These are phyloP conservation scores for Axinella damicornis DNA, from an alignment of 37 sponge, comb jelly and placozoan species.

Conservation along the genomic window DNA sequence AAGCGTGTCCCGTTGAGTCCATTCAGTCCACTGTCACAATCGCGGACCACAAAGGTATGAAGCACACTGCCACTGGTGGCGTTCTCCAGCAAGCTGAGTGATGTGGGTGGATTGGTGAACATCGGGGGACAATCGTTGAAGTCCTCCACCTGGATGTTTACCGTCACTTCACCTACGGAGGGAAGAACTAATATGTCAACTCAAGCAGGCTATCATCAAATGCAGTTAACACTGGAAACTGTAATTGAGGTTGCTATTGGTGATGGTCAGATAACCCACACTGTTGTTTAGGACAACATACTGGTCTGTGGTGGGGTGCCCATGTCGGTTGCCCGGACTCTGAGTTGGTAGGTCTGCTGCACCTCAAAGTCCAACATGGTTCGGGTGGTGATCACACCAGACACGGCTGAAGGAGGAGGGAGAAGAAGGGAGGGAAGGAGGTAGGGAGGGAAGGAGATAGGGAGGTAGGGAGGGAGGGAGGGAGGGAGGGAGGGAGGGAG, in stretches of 20 bases:
- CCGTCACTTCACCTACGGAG: slow-evolving; percentile 11
- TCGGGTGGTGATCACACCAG: slow-evolving; percentile 42
- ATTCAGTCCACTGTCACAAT: slow-evolving; percentile 62
- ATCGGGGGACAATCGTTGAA: slow-evolving; percentile 65
- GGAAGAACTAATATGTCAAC: too few species aligned
- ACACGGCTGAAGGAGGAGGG: slow-evolving; percentile 5
- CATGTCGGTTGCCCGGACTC: slow-evolving; percentile 46
- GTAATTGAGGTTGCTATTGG: not conserved
- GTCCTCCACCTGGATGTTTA: slow-evolving; percentile 41
- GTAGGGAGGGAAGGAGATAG: too few species aligned
- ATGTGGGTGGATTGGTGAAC: slow-evolving; percentile 17
- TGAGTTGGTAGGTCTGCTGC: slow-evolving; percentile 7
- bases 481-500: too few species aligned
- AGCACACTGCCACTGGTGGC: slow-evolving; percentile 21
- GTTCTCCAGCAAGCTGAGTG: slow-evolving; percentile 19
- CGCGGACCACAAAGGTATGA: slow-evolving; percentile 5
- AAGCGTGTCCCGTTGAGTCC: slow-evolving; percentile 27
- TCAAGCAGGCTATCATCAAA: too few species aligned
- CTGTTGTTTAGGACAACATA: too few species aligned
- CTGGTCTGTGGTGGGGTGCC: slow-evolving; percentile 30
- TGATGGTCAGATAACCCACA: not conserved
- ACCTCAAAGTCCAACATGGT: slow-evolving; percentile 27
- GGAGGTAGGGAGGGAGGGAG: too few species aligned
- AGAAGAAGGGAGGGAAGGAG: too few species aligned
- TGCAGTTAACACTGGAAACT: too few species aligned